phyloP scores from a whole-genome alignment of 2,888 invertebrate genomes.

The Odiellus spinosus region DNA sequence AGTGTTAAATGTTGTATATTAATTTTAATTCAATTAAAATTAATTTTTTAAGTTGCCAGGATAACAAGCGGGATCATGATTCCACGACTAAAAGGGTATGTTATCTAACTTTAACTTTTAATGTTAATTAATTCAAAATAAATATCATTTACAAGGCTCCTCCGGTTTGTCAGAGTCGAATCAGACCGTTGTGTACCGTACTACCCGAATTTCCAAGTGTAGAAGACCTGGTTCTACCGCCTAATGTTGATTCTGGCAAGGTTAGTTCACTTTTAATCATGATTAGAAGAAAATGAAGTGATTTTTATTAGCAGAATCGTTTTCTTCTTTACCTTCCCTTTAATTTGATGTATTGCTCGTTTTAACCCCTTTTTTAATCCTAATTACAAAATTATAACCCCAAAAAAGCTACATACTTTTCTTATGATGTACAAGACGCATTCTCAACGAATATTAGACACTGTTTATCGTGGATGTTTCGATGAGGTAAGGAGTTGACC shows the following conservation, averaged over 20 bases:
- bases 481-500: slow-evolving; percentile 29
- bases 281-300: too few species aligned
- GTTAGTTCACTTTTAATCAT: slow-evolving; percentile 17
- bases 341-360: neutral
- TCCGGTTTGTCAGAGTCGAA: neutral
- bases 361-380: neutral
- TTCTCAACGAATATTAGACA: slow-evolving; percentile 35
- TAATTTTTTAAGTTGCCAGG: neutral
- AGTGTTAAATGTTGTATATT: neutral
- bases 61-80: neutral
- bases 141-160: neutral
- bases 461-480: slow-evolving; percentile 34
- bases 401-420: slow-evolving; percentile 26
- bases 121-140: neutral
- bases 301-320: too few species aligned
- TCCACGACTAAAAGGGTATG: neutral
- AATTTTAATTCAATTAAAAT: neutral
- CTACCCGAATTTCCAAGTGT: slow-evolving; percentile 33
- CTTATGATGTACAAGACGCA: slow-evolving; percentile 37
- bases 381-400: too few species aligned
- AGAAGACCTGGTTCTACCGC: slow-evolving; percentile 30
- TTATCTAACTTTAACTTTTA: neutral
- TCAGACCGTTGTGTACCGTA: slow-evolving; percentile 24
- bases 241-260: slow-evolving; percentile 27
- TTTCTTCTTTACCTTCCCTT: too few species aligned